A percentile compares a stretch with the other conserved stretches of the same genome.
Evolutionary conservation across 2,888 invertebrate genomes (phyloP).

Genomic region (Epiblema foenella): DNA sequence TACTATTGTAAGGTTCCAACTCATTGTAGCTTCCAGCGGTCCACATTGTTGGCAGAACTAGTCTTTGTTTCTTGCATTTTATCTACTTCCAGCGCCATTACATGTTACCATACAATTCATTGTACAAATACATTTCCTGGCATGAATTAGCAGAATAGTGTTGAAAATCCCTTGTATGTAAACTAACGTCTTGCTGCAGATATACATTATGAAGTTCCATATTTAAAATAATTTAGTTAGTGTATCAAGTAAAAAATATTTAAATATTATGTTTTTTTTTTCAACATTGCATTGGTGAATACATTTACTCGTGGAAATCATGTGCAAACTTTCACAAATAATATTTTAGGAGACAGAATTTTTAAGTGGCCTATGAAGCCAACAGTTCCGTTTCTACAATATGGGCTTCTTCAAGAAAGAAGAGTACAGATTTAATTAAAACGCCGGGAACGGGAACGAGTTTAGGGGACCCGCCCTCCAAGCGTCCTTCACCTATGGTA

Average conservation of each 20-base stretch:
- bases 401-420: too few relatives aligned
- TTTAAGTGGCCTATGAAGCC: too few relatives aligned
- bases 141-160: conserved; percentile 8
- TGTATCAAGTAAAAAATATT: conserved; percentile 28
- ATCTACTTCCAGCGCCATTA: conserved; percentile 2
- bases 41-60: conserved; percentile 35
- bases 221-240: conserved; percentile 35
- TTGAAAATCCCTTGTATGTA: conserved; percentile 9
- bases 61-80: conserved; percentile 18
- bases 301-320: too few relatives aligned
- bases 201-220: conserved; percentile 25
- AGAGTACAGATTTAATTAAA: too few relatives aligned
- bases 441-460: too few relatives aligned
- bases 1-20: conserved; percentile 45
- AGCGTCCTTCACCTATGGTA: too few relatives aligned
- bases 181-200: conserved; percentile 22
- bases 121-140: conserved; percentile 15
- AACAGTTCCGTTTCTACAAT: too few relatives aligned
- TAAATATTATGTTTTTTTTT: conserved; percentile 23
- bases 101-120: conserved; percentile 25
- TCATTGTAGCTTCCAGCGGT: conserved; percentile 49
- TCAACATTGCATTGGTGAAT: neutral
- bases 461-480: too few relatives aligned
- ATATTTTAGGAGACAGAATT: too few relatives aligned
- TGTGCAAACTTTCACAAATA: neutral